Conservation (phyloP, 2,113 vertebrate genomes). For the Microcebus tavaratra region DNA sequence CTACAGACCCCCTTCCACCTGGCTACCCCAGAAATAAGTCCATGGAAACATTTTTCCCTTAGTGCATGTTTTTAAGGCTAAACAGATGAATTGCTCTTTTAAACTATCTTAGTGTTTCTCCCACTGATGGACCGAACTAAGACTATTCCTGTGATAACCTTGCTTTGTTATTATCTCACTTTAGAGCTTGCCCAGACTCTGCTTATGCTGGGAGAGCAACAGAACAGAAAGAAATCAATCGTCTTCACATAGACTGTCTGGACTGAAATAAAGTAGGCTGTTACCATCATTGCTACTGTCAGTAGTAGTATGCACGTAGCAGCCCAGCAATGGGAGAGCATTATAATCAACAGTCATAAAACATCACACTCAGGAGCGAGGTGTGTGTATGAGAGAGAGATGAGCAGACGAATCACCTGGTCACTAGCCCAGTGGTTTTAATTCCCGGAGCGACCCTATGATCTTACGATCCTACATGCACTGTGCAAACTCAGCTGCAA, state of each 20-base stretch:
- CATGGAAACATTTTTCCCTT: no score
- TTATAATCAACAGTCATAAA: no score
- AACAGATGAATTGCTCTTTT: background rate
- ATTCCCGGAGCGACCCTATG: background rate
- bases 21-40: no score
- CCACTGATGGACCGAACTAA: background rate
- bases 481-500: fast-evolving
- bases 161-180: background rate
- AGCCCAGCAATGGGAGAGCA: background rate
- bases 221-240: background rate
- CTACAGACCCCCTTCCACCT: no score
- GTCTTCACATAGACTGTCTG: background rate
- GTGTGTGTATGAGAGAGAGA: no score
- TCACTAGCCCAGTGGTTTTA: fast-evolving
- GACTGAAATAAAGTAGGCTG: background rate
- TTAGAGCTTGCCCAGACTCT: background rate
- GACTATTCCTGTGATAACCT: background rate
- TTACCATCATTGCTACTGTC: no score
- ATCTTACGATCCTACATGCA: fast-evolving
- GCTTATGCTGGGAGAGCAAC: background rate
- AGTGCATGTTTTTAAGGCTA: background rate
- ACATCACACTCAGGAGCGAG: fast-evolving
- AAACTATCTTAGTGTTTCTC: background rate
- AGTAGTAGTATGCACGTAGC: background rate
- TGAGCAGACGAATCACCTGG: background rate